Evolutionary conservation across 2,797 vertebrate genomes (phyloP), one percentile per base, ranked within the genome.

Genomic region (Hoplostethus atlanticus): DNA sequence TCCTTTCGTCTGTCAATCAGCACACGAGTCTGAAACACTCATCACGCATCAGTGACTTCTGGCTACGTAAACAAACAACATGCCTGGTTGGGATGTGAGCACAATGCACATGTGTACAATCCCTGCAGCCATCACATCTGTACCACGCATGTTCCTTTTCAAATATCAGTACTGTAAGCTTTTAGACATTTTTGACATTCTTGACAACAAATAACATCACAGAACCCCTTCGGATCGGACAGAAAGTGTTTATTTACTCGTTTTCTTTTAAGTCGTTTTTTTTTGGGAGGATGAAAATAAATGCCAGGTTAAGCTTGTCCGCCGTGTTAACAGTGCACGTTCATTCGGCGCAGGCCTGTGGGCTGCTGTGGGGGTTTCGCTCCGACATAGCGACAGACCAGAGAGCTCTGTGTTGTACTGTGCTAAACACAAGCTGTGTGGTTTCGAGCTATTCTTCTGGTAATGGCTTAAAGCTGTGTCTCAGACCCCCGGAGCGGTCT

Each of bases 381-480:
- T 55, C 73, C 54, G 64, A 79, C 64, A 53, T 58, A 70, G 78
- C 77, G 65, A 65, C 75, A 77, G 65, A 68, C 48, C 59, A 61
- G 63, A 77, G 64, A 68, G 64, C 47, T 72, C 11, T 50, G 69
- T 36, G 30, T 70, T 72, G 71, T 55, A 59, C 77, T 72, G 67
- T 68, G 60, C 79, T 86, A 50, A 87, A 88, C 80, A 84, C 84
- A 21, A 38, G 68, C 69, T 64, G 73, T 87, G 87, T 71, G 90
- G 85, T 90, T 90, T 86, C 28, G 77, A 89, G 85, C 83, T 83
- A 80, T 91, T 92, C 84, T 87, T 85, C 74, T 74, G 79, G 40
- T 91, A 92, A 94, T 88, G 73, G 72, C 81, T 88, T 89, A 89
- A 93, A 93, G 87, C 87, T 92, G 90, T 73, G 75, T 71, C 72